Conservation (phyloP, 53 echinoderm and acorn worm genomes). For the Paracentrotus lividus region DNA sequence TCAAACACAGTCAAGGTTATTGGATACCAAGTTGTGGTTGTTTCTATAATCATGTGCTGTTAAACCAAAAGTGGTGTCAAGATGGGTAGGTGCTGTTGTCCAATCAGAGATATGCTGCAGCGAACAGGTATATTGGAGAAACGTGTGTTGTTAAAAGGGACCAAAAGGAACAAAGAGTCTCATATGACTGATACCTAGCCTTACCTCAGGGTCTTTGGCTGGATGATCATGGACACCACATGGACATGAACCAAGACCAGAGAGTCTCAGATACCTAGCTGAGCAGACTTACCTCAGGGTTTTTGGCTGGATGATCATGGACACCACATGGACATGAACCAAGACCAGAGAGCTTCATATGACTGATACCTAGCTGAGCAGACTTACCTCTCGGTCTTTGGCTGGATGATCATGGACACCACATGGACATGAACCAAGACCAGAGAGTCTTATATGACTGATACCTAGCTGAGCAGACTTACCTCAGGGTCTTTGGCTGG, state of each 20-base stretch:
- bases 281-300: too few species aligned
- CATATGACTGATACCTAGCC: constrained; percentile 74
- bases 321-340: constrained; percentile 89
- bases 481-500: neutral
- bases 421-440: constrained; percentile 88
- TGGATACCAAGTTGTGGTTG: too few species aligned
- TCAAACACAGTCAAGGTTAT: too few species aligned
- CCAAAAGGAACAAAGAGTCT: constrained; percentile 71
- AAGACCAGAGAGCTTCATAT: constrained; percentile 75
- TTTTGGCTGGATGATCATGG: constrained; percentile 51
- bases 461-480: constrained; percentile 83
- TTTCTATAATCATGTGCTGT: too few species aligned
- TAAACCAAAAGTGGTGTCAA: too few species aligned
- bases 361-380: constrained; percentile 89
- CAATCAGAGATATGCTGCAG: too few species aligned
- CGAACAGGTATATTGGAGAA: too few species aligned
- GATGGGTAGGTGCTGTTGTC: too few species aligned
- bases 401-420: constrained; percentile 68
- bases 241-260: constrained; percentile 83
- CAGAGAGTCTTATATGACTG: constrained; percentile 79
- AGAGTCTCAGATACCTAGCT: constrained; percentile 84
- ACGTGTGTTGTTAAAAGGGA: too few species aligned
- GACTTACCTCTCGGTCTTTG: too few species aligned
- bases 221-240: constrained; percentile 79
- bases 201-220: neutral